Conservation (phyloP, 2,113 vertebrate genomes). For the Baryphthengus martii region DNA sequence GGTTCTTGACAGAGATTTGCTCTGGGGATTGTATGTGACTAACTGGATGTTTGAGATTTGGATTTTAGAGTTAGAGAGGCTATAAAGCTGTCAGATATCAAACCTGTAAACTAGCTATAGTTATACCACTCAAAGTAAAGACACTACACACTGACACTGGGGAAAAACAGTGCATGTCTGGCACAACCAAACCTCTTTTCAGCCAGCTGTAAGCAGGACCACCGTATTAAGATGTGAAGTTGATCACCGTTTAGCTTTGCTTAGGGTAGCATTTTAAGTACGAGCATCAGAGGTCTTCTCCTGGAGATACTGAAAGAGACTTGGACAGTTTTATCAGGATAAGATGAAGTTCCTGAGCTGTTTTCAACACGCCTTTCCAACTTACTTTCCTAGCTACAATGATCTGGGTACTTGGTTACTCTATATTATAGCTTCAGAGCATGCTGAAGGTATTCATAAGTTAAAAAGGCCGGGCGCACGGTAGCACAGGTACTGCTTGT, state of each 20-base stretch:
- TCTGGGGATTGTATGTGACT: background rate
- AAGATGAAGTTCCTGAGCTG: background rate
- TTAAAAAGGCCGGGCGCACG: background rate
- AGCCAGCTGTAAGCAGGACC: background rate
- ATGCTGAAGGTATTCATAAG: background rate
- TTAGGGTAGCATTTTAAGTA: background rate
- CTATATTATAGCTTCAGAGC: background rate
- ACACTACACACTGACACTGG: fast-evolving
- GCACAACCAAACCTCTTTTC: background rate
- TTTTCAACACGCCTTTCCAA: background rate
- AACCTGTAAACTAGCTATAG: background rate
- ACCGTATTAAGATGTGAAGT: background rate
- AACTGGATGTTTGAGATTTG: background rate
- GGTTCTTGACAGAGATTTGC: background rate
- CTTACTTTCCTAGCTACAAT: background rate
- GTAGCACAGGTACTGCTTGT: background rate
- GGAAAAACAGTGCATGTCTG: background rate
- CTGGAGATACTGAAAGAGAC: background rate
- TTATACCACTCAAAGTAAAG: background rate
- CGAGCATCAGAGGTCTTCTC: background rate
- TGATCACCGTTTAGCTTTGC: background rate
- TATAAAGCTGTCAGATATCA: background rate
- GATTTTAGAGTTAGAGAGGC: background rate
- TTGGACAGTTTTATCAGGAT: background rate
- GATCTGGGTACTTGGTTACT: background rate